Evolutionary conservation across 2,888 invertebrate species (phyloP), one percentile per base, ranked within the genome.

Genomic region (Microctonus hyperodae): DNA sequence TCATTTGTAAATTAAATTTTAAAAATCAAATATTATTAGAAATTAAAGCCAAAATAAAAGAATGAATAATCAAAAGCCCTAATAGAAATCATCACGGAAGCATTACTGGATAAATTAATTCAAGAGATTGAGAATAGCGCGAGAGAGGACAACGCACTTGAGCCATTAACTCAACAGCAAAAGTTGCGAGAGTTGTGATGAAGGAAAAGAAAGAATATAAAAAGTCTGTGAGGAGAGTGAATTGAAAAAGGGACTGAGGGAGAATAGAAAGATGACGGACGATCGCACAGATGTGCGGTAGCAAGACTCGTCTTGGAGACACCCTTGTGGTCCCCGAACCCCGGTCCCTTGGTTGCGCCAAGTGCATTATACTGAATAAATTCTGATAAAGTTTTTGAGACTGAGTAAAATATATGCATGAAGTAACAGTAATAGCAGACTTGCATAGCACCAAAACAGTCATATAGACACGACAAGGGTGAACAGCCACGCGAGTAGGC

Each of bases 401-500:
- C n/a, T 62, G 44, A 23, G 28, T 44, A 33, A 57, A 31, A 5
- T 20, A 57, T 56, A 67, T 60, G 23, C 53, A 51, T 62, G 55
- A 65, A n/a, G n/a, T n/a, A n/a, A n/a, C n/a, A n/a, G n/a, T n/a
- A n/a, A n/a, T n/a, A n/a, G n/a, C n/a, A n/a, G n/a, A 65, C 44
- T 63, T 69, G 35, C 16, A 16, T 44, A 44, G 20, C 20, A n/a
- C 44, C 7, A 67, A n/a, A n/a, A 64, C 37, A 67, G 40, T 23
- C 2, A 31, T n/a, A 31, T 13, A 28, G 55, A n/a, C n/a, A 20
- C 31, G 31, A 31, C 28, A 55, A 28, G 16, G 31, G 31, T 35
- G 35, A 59, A 58, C 74, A 76, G 76, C 76, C 78, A 78, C 78
- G 78, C 76, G 78, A 79, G 76, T 79, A 75, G 77, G 78, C 78